Base-by-base conservation (phyloP, 2,797 vertebrate genomes). In the Melopsittacus undulatus region DNA sequence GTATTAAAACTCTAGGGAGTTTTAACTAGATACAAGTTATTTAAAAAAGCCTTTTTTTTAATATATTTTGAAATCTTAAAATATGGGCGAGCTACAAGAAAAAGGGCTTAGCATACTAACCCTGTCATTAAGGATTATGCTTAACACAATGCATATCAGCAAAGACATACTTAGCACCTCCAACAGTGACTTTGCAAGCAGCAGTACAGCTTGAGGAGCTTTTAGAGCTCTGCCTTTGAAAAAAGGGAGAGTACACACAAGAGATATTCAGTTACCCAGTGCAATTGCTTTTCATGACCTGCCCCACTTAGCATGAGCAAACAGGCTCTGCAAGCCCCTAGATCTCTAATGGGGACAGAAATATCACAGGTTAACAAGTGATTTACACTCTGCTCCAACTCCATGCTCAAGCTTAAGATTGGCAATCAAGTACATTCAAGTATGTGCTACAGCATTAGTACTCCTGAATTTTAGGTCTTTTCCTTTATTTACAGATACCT, bases 381-480 rank as follows among this genome's bases (percentile, higher is more conserved):
- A 79, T 16, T 93, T 75, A 38, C 34, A 14, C 8, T 57, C 1
- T 0, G 32, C 8, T 62, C 36, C 30, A 76, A 3, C 12, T 64
- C 52, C 1, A 2, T 0, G 2, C 8, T 64, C 13, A 78, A 42
- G 56, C 23, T 26, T 45, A 1, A 59, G 32, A 40, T 0, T 48
- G 11, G 5, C 17, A 59, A 42, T 45, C 11, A 40, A 49, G 9
- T 21, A 61, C 49, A 56, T 61, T 82, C 36, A 68, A 56, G 19
- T 22, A n/a, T 3, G 13, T 24, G 30, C 18, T 13, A 8, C 6
- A 30, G 64, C n/a, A 42, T 43, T 36, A 56, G 10, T 15, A 43
- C 3, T 81, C 19, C 27, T 26, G 18, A 42, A 36, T 45, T 87
- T 75, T 18, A 36, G 9, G 6, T 29, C 15, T 1, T 79, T 82